Evolutionary conservation across 2,113 vertebrate genomes (phyloP), one percentile per base, ranked within the genome.

Genomic region (Mormyrus iriodes): DNA sequence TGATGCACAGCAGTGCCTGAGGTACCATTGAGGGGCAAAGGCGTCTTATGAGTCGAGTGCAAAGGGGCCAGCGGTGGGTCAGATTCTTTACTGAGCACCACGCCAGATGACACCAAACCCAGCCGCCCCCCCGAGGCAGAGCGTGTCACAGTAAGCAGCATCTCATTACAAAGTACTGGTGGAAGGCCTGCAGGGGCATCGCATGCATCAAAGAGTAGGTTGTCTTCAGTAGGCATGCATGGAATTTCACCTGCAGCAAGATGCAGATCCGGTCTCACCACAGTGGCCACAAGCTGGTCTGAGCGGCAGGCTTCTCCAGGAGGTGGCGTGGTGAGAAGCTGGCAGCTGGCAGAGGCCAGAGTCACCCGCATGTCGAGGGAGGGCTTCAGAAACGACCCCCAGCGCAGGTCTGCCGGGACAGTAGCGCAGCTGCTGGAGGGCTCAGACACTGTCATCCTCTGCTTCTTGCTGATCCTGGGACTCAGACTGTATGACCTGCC

Each of bases 401-500:
- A 8, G 7, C n/a, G 55, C 10, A 87, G 84, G 85, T 51, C 21
- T 1, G 8, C 79, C 46, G 90, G 69, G 10, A 49, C 2, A 83
- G 73, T 3, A 24, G 35, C 44, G 55, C 44, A 88, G 10, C 52
- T 24, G 89, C n/a, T 12, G 51, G 55, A 53, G 27, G 85, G 88
- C 2, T 89, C 87, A 27, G 90, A 90, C 73, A n/a, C 51, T 2
- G 12, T 13, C 1, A 51, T 91, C 88, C 90, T 95, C 82, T 55
- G 92, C 88, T 88, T 94, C 91, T 95, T 96, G 5, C 86, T 90
- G 4, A 19, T 21, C 46, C 88, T 89, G 21, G 55, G 79, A 5
- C 93, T 90, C 4, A 89, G 90, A 85, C 93, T 94, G 85, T 89
- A 92, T 12, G 94, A 91, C 44, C 91, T 86, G 58, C 92, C 86